Conservation (phyloP, 2,797 vertebrate genomes). For the Rhabdophis nuchalis region DNA sequence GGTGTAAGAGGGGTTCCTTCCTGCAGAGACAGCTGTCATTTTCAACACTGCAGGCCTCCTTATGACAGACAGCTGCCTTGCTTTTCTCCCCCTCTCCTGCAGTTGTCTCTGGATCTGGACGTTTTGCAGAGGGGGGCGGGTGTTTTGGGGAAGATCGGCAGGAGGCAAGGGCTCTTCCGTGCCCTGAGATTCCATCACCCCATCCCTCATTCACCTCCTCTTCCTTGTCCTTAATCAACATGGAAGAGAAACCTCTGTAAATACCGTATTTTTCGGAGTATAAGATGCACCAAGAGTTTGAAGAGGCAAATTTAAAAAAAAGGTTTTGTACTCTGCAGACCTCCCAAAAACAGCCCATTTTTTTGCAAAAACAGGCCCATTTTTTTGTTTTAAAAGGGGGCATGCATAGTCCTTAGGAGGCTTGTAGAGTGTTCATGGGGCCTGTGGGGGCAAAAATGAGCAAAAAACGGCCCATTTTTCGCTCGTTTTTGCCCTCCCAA, state of each 20-base stretch:
- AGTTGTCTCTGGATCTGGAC: conserved; percentile 63
- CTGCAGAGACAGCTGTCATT: not conserved
- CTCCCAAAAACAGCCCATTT: no score
- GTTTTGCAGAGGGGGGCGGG: not conserved
- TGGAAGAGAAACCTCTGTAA: not conserved
- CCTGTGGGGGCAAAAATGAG: no score
- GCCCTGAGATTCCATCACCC: not conserved
- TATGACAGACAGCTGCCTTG: conserved; percentile 39
- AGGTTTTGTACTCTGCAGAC: no score
- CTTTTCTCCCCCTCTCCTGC: conserved; percentile 25
- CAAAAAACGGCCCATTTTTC: no score
- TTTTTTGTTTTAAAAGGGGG: no score
- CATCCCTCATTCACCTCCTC: not conserved
- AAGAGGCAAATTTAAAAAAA: no score
- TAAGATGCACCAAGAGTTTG: no score
- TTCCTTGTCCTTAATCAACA: not conserved
- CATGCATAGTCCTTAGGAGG: no score
- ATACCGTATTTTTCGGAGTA: not conserved
- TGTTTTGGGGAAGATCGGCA: conserved; percentile 2
- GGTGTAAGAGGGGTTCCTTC: not conserved
- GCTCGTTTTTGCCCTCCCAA: no score
- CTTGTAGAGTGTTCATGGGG: no score
- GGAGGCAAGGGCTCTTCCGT: not conserved
- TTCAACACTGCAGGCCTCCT: not conserved
- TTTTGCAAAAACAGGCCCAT: no score